Conservation (phyloP, 64 coral and sea anemone genomes). For the Anthopleura sola region DNA sequence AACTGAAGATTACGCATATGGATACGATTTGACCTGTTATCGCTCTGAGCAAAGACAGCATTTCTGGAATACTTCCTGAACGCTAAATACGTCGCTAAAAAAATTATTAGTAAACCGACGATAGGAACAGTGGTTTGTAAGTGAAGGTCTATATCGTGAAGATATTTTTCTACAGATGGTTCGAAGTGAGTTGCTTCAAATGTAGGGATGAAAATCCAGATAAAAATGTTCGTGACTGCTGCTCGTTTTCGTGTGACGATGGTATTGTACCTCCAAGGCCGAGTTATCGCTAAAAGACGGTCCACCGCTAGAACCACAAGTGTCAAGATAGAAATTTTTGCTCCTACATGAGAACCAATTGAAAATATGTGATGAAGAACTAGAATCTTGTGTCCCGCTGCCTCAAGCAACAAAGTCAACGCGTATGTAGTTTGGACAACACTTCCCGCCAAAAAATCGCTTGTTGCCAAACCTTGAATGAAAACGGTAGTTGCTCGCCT, state of each 20-base stretch:
- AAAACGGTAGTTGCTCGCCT: slow-evolving; percentile 42
- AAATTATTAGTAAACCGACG: not conserved
- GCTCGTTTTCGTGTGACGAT: slow-evolving; percentile 39
- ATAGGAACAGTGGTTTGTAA: slow-evolving; percentile 67
- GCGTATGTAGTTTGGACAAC: slow-evolving; percentile 54
- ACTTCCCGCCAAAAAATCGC: slow-evolving; percentile 57
- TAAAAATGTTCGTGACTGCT: slow-evolving; percentile 11
- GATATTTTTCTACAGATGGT: slow-evolving; percentile 1
- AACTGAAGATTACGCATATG: slow-evolving; percentile 37
- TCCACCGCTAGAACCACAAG: slow-evolving; percentile 65
- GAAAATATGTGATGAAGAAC: slow-evolving; percentile 15
- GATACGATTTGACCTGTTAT: not conserved
- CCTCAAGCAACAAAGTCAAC: slow-evolving; percentile 35
- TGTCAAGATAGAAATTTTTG: slow-evolving; percentile 67
- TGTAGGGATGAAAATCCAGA: slow-evolving; percentile 37
- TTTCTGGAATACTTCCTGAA: slow-evolving; percentile 72
- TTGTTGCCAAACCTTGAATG: slow-evolving; percentile 46
- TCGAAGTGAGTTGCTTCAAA: slow-evolving; percentile 65
- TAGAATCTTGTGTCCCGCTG: not conserved
- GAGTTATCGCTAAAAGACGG: slow-evolving; percentile 56
- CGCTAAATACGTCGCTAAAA: slow-evolving; percentile 53
- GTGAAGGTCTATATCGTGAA: slow-evolving; percentile 61
- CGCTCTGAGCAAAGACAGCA: slow-evolving; percentile 17
- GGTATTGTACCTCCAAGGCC: slow-evolving; percentile 47
- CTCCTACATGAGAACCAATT: slow-evolving; percentile 52